phyloP scores from a whole-genome alignment of 2,888 invertebrate species.

The Melinopterus prodromus region DNA sequence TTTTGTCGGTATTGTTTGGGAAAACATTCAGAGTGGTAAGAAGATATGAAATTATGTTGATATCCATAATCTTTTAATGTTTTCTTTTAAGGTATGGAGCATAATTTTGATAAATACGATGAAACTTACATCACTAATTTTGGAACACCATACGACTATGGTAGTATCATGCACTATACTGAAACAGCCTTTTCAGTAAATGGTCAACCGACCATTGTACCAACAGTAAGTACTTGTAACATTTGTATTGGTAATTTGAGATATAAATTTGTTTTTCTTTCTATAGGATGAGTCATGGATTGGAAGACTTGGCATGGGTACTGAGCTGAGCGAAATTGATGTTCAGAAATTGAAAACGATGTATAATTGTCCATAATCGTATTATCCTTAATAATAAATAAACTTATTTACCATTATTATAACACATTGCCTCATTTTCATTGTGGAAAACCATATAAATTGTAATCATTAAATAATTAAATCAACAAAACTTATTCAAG shows the following conservation, averaged over 20 bases:
- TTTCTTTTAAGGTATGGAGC: neutral
- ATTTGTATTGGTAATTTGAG: neutral
- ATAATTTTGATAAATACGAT: slow-evolving; percentile 70
- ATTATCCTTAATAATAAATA: slow-evolving; percentile 5
- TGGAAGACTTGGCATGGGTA: slow-evolving; percentile 11
- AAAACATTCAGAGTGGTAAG: slow-evolving; percentile 65
- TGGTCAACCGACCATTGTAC: slow-evolving; percentile 69
- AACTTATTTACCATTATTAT: neutral
- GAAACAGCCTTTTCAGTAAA: slow-evolving; percentile 73
- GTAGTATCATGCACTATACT: slow-evolving; percentile 78
- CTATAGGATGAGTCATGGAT: slow-evolving; percentile 13
- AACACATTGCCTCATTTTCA: too few species aligned
- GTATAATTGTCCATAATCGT: slow-evolving; percentile 23
- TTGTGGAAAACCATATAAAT: too few species aligned
- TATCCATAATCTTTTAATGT: neutral
- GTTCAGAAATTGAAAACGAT: slow-evolving; percentile 29
- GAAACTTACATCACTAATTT: slow-evolving; percentile 70
- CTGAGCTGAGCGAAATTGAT: slow-evolving; percentile 27
- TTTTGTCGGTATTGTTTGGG: slow-evolving; percentile 76
- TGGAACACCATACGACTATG: slow-evolving; percentile 74
- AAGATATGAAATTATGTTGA: slow-evolving; percentile 49
- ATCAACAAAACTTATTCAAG: too few species aligned
- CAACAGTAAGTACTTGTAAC: slow-evolving; percentile 19
- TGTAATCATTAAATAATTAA: too few species aligned
- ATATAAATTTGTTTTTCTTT: neutral